These are phyloP conservation scores for Sesamia nonagrioides DNA, from an alignment of 1,140 invertebrate species.

Conservation along the genomic window DNA sequence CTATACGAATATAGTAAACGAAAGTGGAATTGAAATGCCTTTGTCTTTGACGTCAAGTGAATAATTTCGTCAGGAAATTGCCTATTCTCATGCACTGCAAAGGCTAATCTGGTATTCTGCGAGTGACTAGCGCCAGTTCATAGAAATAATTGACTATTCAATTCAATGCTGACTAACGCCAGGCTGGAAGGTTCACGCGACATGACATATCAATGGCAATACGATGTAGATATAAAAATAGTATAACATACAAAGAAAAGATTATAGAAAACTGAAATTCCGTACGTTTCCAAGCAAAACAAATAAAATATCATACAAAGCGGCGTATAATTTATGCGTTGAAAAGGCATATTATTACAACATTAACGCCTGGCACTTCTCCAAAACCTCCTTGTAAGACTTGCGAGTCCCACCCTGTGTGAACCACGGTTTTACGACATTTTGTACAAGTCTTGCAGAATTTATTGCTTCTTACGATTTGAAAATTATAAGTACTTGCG, in stretches of 20 bases:
- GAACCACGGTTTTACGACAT: conserved; percentile 32
- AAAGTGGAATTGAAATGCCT: background rate
- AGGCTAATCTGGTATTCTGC: conserved; percentile 1
- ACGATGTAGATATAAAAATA: background rate
- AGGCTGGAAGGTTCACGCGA: background rate
- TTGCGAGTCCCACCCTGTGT: background rate
- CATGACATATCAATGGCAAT: background rate
- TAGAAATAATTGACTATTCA: conserved; percentile 36
- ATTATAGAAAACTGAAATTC: background rate
- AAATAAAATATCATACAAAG: background rate
- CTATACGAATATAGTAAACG: background rate
- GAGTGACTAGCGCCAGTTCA: conserved; percentile 17
- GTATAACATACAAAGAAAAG: background rate
- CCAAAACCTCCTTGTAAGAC: conserved; percentile 32
- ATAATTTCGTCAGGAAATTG: conserved; percentile 25
- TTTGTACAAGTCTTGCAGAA: conserved; percentile 10
- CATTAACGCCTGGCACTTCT: conserved; percentile 21
- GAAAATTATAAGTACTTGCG: conserved; percentile 6
- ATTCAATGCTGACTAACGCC: conserved; percentile 13
- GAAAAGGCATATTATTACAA: conserved; percentile 37
- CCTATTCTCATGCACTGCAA: conserved; percentile 4
- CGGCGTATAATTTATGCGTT: conserved; percentile 14
- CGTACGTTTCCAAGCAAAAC: background rate
- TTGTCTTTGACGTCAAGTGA: conserved; percentile 13
- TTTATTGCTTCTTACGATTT: conserved; percentile 19